These are phyloP conservation scores for Petrocephalus zakoni DNA, from an alignment of 2,113 vertebrate genomes.

Conservation along the genomic window DNA sequence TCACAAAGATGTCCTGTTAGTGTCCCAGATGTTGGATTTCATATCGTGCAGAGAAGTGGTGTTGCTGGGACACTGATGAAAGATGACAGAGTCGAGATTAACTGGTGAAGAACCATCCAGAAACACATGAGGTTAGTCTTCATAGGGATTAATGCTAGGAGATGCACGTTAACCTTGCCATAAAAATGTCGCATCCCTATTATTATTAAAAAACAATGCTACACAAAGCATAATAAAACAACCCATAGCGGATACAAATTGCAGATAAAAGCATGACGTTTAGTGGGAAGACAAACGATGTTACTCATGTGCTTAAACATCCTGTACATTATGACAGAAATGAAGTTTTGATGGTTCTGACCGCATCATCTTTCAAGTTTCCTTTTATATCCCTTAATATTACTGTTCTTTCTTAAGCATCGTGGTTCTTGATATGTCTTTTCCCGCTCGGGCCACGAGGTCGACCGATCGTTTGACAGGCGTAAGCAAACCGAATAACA, in stretches of 20 bases:
- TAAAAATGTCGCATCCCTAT: slow-evolving; percentile 11
- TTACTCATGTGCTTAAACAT: neutral
- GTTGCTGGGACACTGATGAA: neutral
- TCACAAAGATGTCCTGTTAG: neutral
- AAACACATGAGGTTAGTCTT: neutral
- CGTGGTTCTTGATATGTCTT: neutral
- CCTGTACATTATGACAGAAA: no score
- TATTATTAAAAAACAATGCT: neutral
- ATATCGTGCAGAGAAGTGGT: neutral
- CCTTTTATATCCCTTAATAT: neutral
- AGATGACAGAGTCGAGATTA: neutral
- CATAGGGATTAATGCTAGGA: neutral
- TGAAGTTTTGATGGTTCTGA: neutral
- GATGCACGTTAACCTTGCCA: neutral
- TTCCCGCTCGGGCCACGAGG: neutral
- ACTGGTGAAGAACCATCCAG: neutral
- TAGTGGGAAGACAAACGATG: neutral
- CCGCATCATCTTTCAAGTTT: neutral
- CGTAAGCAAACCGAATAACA: neutral
- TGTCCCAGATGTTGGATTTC: neutral
- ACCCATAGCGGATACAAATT: neutral
- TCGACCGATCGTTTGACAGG: neutral
- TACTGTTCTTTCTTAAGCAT: neutral
- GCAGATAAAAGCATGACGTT: neutral
- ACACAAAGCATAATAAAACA: neutral